Evolutionary conservation across 2,797 vertebrate species (phyloP), one percentile per base, ranked within the genome.

Genomic region (Lepilemur septentrionalis): DNA sequence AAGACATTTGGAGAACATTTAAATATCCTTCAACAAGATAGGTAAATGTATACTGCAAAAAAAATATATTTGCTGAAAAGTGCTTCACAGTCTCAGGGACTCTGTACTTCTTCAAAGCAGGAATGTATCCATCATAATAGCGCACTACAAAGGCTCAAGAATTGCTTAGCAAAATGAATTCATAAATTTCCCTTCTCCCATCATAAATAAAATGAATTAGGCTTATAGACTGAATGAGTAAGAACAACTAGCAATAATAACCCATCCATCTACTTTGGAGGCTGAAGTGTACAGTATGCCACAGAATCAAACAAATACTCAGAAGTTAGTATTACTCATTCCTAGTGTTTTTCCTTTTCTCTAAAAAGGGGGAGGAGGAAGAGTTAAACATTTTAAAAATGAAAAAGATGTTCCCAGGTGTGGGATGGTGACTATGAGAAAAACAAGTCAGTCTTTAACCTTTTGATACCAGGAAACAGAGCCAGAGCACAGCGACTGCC

Each of bases 121-220:
- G 32, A 89, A 85, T 28, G 63, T 0, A 80, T 81, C 91, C 72
- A 38, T 90, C 76, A 22, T 38, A 0, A 23, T 8, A 90, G 92
- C 76, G 43, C 48, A 72, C 22, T n/a, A 63, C 70, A 30, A 38
- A 85, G 89, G 67, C 67, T 85, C 20, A 85, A 79, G 67, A 55
- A 65, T 3, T 84, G 93, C 85, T 85, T 82, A 86, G 85, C 57
- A 97, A 97, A 93, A 83, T 35, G 96, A 97, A 98, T 83, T 91
- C 57, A 89, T 91, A 95, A 93, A 95, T 95, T 96, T 89, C 95
- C 57, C 75, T 97, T 84, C 83, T 95, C 78, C 38, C 70, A 32
- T 61, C 93, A 88, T 48, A 96, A 97, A 97, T 52, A 69, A 93
- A 96, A 94, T 13, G 7, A 92, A 96, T 91, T 92, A 95, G 84